A percentile compares a stretch with the other conserved stretches of the same genome.
Evolutionary conservation across 37 sponge, comb jelly and placozoan genomes (phyloP).

Genomic region (Crambe crambe): DNA sequence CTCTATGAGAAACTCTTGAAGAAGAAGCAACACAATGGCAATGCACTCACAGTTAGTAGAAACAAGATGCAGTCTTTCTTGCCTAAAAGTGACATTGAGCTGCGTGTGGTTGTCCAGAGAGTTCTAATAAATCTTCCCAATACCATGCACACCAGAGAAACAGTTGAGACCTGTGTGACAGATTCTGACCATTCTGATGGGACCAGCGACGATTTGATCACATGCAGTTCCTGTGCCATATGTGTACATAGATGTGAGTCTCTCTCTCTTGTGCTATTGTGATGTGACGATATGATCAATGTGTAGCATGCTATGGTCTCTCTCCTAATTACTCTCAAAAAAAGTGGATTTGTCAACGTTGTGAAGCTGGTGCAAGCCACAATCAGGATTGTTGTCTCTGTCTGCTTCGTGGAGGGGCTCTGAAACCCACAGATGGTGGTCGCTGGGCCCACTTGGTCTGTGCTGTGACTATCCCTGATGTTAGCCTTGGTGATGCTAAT

Average conservation of each 20-base stretch:
- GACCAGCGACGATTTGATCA: conserved; percentile 40
- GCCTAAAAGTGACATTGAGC: background rate
- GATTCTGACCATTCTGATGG: background rate
- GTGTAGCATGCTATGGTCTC: conserved; percentile 81
- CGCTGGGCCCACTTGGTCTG: conserved; percentile 88
- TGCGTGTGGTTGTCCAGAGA: conserved; percentile 58
- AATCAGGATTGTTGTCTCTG: conserved; percentile 88
- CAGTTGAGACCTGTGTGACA: background rate
- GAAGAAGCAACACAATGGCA: background rate
- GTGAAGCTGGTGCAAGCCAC: conserved; percentile 31
- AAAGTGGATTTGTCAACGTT: conserved; percentile 74
- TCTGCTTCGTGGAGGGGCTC: conserved; percentile 87
- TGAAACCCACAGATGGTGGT: conserved; percentile 69
- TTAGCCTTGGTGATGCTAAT: conserved; percentile 53
- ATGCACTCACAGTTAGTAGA: background rate
- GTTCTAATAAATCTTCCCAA: conserved; percentile 32
- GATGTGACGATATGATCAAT: background rate
- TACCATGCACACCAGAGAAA: background rate
- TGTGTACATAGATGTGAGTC: conserved; percentile 74
- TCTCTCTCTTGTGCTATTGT: background rate
- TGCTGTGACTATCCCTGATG: conserved; percentile 88
- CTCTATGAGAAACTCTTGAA: background rate
- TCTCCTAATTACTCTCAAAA: background rate
- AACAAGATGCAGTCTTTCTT: background rate
- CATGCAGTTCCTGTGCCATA: conserved; percentile 53